These are phyloP conservation scores for Hipposideros larvatus DNA, from an alignment of 2,797 vertebrate species.

Conservation along the genomic window DNA sequence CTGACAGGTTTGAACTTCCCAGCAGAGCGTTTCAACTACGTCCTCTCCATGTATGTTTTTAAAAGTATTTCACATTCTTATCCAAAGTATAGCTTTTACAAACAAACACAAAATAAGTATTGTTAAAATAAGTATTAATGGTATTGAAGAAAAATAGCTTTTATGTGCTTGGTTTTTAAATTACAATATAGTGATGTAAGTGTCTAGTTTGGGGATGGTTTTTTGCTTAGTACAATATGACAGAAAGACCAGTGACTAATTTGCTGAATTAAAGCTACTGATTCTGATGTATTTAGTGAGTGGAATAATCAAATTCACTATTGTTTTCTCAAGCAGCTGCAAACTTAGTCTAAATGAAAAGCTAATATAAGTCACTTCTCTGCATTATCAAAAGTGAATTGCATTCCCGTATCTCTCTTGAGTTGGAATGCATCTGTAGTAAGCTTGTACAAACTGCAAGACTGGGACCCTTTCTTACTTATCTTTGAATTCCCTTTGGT, in stretches of 20 bases:
- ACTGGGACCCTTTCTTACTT: constrained; percentile 23
- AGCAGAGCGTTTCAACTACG: not conserved
- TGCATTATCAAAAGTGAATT: constrained; percentile 69
- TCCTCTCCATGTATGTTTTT: not conserved
- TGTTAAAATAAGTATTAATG: constrained; percentile 41
- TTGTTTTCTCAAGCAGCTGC: constrained; percentile 77
- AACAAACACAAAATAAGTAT: constrained; percentile 28
- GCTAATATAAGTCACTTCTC: constrained; percentile 67
- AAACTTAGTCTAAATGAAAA: constrained; percentile 77
- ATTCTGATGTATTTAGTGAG: constrained; percentile 69
- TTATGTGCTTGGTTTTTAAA: constrained; percentile 48
- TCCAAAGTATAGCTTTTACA: constrained; percentile 31
- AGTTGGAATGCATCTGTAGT: constrained; percentile 37
- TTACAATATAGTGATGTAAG: constrained; percentile 30
- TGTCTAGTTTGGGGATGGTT: not conserved
- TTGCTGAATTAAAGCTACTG: constrained; percentile 66
- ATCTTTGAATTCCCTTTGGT: constrained; percentile 71
- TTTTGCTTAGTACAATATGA: not conserved
- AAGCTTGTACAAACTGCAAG: constrained; percentile 54
- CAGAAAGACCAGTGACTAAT: constrained; percentile 69
- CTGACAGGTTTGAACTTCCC: not conserved
- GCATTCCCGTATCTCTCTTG: constrained; percentile 20
- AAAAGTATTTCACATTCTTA: constrained; percentile 25
- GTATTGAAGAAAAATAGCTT: constrained; percentile 20
- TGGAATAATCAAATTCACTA: constrained; percentile 76